These are phyloP conservation scores for Erebia aethiops DNA, from an alignment of 2,888 invertebrate species.

Conservation along the genomic window DNA sequence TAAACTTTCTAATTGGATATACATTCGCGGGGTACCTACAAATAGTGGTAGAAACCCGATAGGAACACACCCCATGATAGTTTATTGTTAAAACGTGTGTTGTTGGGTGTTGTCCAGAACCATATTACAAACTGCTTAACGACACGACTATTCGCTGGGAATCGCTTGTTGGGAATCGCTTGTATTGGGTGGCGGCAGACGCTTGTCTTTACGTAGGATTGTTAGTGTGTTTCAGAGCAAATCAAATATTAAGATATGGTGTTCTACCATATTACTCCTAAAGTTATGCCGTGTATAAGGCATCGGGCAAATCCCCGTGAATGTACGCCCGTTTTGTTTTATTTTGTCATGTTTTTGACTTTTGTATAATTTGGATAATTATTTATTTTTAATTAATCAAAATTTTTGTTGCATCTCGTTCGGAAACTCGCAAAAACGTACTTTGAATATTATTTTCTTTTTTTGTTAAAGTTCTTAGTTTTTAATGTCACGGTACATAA, in stretches of 20 bases:
- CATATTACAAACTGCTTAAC: not conserved
- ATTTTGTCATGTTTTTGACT: slow-evolving; percentile 39
- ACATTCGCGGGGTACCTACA: slow-evolving; percentile 41
- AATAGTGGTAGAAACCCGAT: slow-evolving; percentile 31
- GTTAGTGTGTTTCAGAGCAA: not conserved
- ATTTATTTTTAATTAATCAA: slow-evolving; percentile 43
- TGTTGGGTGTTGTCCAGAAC: not conserved
- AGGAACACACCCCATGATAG: not conserved
- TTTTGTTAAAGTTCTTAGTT: slow-evolving; percentile 72
- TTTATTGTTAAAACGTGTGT: not conserved
- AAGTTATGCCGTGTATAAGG: not conserved
- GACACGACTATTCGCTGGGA: not conserved
- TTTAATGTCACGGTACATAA: slow-evolving; percentile 50
- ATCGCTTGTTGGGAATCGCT: not conserved
- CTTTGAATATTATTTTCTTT: slow-evolving; percentile 48
- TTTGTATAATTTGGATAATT: slow-evolving; percentile 42
- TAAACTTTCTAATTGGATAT: slow-evolving; percentile 54
- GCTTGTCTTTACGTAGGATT: not conserved
- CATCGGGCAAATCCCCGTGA: not conserved
- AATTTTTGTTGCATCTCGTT: slow-evolving; percentile 58
- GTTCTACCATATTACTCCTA: not conserved
- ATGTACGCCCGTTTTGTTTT: slow-evolving; percentile 38
- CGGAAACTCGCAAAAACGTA: slow-evolving; percentile 67
- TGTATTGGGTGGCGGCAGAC: not conserved
- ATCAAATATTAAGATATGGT: not conserved